Evolutionary conservation across 2,113 vertebrate species (phyloP).

Genomic region (Lophochroa leadbeateri): DNA sequence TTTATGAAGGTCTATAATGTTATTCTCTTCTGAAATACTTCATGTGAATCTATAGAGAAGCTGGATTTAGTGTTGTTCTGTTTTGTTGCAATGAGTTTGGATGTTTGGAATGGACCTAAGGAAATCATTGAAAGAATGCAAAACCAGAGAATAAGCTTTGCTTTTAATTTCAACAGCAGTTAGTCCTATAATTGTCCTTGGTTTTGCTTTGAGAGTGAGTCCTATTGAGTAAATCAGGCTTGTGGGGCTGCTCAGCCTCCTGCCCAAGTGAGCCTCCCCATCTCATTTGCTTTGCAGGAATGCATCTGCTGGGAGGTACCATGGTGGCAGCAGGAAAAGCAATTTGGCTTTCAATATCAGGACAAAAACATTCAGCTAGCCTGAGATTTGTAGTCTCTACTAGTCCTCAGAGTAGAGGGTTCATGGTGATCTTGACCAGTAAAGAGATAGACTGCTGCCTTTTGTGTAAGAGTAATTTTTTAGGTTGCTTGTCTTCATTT

Average conservation of each 20-base stretch:
- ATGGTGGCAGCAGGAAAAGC: neutral
- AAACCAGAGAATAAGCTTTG: neutral
- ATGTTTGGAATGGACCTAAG: neutral
- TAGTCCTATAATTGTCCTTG: neutral
- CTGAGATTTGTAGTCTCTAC: neutral
- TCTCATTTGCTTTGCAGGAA: neutral
- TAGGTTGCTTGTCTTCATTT: neutral
- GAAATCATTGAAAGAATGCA: neutral
- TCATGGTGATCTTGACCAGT: neutral
- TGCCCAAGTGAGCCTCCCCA: neutral
- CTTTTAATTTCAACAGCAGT: neutral
- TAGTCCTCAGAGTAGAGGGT: neutral
- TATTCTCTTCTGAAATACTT: neutral
- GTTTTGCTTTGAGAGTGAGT: neutral
- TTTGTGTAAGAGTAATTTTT: neutral
- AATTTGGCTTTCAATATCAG: neutral
- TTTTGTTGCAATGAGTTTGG: neutral
- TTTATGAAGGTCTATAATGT: neutral
- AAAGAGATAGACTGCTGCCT: neutral
- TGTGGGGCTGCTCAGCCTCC: neutral
- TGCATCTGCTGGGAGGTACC: neutral
- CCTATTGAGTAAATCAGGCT: neutral
- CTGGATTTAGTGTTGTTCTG: neutral
- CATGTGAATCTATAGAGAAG: neutral
- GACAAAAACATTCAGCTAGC: neutral